Evolutionary conservation across 2,113 vertebrate genomes (phyloP), one percentile per base, ranked within the genome.

Genomic region (Nibea albiflora): DNA sequence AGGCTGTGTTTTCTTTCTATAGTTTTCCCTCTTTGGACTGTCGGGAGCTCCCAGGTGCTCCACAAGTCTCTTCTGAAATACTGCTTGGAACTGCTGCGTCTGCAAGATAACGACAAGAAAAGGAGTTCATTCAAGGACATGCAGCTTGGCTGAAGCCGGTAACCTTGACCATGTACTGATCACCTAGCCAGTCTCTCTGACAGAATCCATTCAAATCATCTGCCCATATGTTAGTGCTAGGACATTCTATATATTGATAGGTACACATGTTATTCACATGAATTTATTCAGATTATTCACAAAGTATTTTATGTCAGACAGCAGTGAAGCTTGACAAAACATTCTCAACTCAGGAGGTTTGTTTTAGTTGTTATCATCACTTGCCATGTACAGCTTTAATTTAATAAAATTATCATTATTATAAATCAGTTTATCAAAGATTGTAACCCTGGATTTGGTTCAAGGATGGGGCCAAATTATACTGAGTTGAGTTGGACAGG

Each of bases 61-160:
- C 1, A 81, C 22, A 14, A 89, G 74, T 26, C 61, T 89, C 26
- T 69, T 90, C 61, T 87, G 87, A 70, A 86, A 90, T 4, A 90
- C 64, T 0, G 68, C 64, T 19, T 88, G 54, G 49, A 90, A 81
- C 85, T 86, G 87, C 63, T 80, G 72, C 2, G 44, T 47, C 90
- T 88, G 74, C 39, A 76, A 71, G 31, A 84, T 52, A 77, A 60
- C 52, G 44, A 77, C 26, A 53, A 77, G 35, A 67, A 42, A 15
- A 49, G 12, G 20, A 68, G 26, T 16, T 46, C 10, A 62, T 57
- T 85, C 22, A 77, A 79, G 54, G 84, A 58, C 75, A 12, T 4
- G 73, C 0, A 15, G 53, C 5, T 35, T 16, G 56, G 60, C 54
- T 28, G 53, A 4, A 42, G 70, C 31, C 11, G 71, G n/a, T 74